Conservation (phyloP, 1,140 invertebrate species). For the Drosophila novamexicana region DNA sequence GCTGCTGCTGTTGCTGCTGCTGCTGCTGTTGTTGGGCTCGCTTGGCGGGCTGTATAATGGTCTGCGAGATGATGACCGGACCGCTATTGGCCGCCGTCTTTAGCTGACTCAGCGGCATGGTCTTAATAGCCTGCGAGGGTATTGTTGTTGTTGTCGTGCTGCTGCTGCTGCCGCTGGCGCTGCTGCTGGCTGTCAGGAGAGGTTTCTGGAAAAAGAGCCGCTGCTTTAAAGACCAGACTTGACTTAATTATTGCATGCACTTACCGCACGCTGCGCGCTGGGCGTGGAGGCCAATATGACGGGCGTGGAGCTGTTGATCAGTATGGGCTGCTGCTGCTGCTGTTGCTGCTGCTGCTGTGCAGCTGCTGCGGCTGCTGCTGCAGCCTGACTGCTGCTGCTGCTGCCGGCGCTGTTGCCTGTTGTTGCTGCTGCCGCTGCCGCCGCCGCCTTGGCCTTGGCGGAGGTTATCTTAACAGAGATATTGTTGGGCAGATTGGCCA, state of each 20-base stretch:
- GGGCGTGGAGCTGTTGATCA: slow-evolving; percentile 80
- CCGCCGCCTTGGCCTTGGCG: slow-evolving; percentile 66
- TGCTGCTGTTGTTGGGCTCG: slow-evolving; percentile 69
- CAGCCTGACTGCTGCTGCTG: slow-evolving; percentile 46
- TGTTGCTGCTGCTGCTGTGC: slow-evolving; percentile 54
- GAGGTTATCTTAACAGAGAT: slow-evolving; percentile 83
- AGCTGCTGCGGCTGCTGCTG: slow-evolving; percentile 48
- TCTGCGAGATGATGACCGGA: slow-evolving; percentile 81
- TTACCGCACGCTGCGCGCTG: slow-evolving; percentile 68
- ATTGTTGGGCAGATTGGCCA: slow-evolving; percentile 81
- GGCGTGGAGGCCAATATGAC: slow-evolving; percentile 79
- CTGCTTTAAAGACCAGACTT: neutral
- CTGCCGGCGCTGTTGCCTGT: slow-evolving; percentile 26
- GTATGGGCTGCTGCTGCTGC: slow-evolving; percentile 73
- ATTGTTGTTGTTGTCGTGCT: slow-evolving; percentile 66
- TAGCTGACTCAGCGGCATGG: slow-evolving; percentile 79
- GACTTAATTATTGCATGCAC: neutral
- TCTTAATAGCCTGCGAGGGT: slow-evolving; percentile 77
- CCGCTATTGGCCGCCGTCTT: slow-evolving; percentile 79
- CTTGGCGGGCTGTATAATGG: slow-evolving; percentile 82
- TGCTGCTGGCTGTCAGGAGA: slow-evolving; percentile 52
- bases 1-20: slow-evolving; percentile 63
- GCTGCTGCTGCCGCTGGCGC: slow-evolving; percentile 28
- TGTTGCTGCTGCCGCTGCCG: slow-evolving; percentile 35
- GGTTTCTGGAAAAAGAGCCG: slow-evolving; percentile 57